Evolutionary conservation across 2,888 invertebrate genomes (phyloP).

Genomic region (Melanophora roralis): DNA sequence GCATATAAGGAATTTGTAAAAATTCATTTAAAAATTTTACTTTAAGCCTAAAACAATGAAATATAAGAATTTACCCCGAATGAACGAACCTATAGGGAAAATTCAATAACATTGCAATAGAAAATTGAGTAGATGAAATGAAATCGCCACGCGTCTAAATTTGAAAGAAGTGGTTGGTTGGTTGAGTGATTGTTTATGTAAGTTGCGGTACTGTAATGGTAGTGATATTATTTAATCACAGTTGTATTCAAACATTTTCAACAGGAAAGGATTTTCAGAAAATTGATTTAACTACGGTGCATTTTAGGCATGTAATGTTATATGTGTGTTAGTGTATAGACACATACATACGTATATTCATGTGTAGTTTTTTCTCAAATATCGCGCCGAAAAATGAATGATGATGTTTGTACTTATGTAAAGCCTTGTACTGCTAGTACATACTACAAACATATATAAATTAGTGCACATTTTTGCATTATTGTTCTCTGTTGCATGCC

Average conservation of each 20-base stretch:
- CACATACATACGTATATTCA: background rate
- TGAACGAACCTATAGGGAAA: slow-evolving; percentile 32
- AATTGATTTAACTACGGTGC: slow-evolving; percentile 19
- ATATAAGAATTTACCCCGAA: slow-evolving; percentile 37
- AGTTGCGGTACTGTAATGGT: slow-evolving; percentile 1
- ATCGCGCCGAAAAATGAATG: background rate
- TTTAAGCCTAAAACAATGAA: background rate
- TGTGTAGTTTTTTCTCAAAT: no score
- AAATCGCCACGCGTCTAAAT: slow-evolving; percentile 6
- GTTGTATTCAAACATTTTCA: background rate
- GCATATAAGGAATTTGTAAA: background rate
- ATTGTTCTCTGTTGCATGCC: background rate
- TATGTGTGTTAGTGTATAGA: background rate
- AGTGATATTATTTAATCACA: slow-evolving; percentile 25
- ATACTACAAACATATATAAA: no score
- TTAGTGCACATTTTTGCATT: background rate
- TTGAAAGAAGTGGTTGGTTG: background rate
- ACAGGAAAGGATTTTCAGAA: slow-evolving; percentile 25
- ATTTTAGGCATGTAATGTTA: background rate
- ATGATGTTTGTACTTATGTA: background rate
- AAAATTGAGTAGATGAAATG: background rate
- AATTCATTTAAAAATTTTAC: background rate
- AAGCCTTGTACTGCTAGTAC: no score
- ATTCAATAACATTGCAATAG: background rate
- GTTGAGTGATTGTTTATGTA: background rate